These are phyloP conservation scores for Physella acuta DNA, from an alignment of 1,140 invertebrate species.

Conservation along the genomic window DNA sequence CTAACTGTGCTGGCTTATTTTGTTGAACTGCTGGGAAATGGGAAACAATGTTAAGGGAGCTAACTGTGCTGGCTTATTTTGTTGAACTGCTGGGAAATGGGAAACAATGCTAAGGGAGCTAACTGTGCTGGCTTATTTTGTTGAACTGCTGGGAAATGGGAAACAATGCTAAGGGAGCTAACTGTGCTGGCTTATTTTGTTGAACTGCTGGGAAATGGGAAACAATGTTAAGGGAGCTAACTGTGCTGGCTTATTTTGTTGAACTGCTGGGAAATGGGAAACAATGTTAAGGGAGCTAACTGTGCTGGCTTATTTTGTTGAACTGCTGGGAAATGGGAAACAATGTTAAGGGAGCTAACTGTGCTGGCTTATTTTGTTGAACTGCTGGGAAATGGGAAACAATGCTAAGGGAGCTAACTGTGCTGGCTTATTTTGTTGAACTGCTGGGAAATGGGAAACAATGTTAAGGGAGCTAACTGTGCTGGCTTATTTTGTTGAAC, in stretches of 20 bases:
- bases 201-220: neutral
- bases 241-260: constrained; percentile 5
- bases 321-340: neutral
- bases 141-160: neutral
- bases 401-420: neutral
- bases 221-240: neutral
- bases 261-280: neutral
- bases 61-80: constrained; percentile 11
- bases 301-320: constrained; percentile 5
- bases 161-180: neutral
- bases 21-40: neutral
- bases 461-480: neutral
- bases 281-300: neutral
- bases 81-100: neutral
- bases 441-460: neutral
- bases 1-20: constrained; percentile 10
- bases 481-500: constrained; percentile 4
- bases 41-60: neutral
- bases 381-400: neutral
- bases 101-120: neutral
- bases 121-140: constrained; percentile 10
- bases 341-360: neutral
- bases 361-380: constrained; percentile 3
- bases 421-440: constrained; percentile 3
- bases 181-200: constrained; percentile 5